These are phyloP conservation scores for Acanthis flammea DNA, from an alignment of 2,797 vertebrate species.

Conservation along the genomic window DNA sequence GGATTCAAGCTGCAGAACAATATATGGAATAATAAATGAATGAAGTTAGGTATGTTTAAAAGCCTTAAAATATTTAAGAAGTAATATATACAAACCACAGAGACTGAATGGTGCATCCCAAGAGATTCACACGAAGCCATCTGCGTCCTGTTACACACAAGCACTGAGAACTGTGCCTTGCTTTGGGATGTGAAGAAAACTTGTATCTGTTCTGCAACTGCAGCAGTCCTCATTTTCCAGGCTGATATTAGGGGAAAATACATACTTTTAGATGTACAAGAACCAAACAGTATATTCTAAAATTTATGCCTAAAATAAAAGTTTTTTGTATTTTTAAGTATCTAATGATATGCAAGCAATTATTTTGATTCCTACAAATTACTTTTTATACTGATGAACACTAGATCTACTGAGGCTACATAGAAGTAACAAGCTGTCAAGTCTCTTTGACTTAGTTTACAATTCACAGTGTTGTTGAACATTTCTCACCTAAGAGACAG, in stretches of 20 bases:
- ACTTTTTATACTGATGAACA: neutral
- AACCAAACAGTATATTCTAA: neutral
- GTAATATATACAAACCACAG: constrained; percentile 64
- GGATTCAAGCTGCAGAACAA: neutral
- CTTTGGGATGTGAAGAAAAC: constrained; percentile 59
- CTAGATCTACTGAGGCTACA: neutral
- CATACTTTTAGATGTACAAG: neutral
- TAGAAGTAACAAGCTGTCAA: neutral
- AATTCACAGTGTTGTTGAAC: neutral
- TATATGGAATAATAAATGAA: neutral
- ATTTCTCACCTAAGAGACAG: neutral
- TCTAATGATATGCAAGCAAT: neutral
- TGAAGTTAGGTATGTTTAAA: neutral
- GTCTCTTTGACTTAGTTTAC: neutral
- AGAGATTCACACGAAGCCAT: constrained; percentile 40
- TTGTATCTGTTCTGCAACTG: constrained; percentile 24
- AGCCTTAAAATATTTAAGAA: neutral
- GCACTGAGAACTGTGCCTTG: constrained; percentile 66
- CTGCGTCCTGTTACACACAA: constrained; percentile 54
- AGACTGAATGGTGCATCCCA: constrained; percentile 35
- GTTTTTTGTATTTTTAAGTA: neutral
- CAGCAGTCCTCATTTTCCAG: constrained; percentile 70
- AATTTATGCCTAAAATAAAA: neutral
- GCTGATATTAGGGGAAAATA: constrained; percentile 43
- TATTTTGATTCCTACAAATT: neutral